Percentiles rank a stretch among this genome's conserved stretches.
Evolutionary conservation across 2,888 invertebrate genomes (phyloP).

Genomic region (Melipona beecheii): DNA sequence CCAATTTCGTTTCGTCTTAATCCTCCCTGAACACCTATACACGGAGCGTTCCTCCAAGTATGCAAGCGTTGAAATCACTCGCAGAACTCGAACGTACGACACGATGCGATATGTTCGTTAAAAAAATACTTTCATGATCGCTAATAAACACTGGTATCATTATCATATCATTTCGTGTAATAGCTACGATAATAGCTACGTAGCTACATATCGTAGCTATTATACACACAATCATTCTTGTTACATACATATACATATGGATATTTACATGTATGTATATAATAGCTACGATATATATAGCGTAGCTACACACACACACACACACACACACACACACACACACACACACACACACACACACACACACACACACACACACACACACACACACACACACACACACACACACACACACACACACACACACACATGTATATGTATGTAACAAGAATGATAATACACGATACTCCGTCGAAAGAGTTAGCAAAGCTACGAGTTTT

Average conservation of each 20-base stretch:
- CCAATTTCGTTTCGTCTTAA: slow-evolving; percentile 33
- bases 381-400: no score
- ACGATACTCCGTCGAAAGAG: slow-evolving; percentile 39
- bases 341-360: no score
- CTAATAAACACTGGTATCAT: slow-evolving; percentile 56
- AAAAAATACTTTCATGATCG: slow-evolving; percentile 68
- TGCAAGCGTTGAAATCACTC: slow-evolving; percentile 48
- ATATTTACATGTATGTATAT: no score
- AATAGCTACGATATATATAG: no score
- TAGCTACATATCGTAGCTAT: background rate
- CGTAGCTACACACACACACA: no score
- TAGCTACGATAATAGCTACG: slow-evolving; percentile 58
- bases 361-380: no score
- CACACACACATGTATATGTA: background rate
- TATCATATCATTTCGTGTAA: slow-evolving; percentile 43
- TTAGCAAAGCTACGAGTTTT: slow-evolving; percentile 67
- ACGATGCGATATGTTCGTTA: slow-evolving; percentile 67
- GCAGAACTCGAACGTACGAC: slow-evolving; percentile 44
- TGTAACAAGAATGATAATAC: slow-evolving; percentile 62
- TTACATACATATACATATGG: no score
- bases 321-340: no score
- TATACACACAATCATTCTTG: no score
- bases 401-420: no score
- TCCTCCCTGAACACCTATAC: slow-evolving; percentile 44
- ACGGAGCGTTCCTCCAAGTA: slow-evolving; percentile 19